Base-by-base conservation (phyloP, 1,140 invertebrate species). In the Oreohelix idahoensis region DNA sequence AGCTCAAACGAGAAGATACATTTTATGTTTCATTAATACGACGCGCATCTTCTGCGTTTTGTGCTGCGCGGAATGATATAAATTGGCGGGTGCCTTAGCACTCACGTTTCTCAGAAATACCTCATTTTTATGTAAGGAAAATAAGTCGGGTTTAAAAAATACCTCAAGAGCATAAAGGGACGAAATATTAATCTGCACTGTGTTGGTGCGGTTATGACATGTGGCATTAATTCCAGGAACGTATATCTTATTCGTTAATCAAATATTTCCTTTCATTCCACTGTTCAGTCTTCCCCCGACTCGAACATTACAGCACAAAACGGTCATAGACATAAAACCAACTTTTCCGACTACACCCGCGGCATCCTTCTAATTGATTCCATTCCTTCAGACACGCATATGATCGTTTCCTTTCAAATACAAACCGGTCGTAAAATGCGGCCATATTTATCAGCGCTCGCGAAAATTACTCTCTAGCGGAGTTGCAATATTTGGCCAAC, bases 21-120 rank as follows among this genome's bases (percentile, higher is more conserved):
- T 42, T 74, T 74, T n/a, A 10, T 74, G 71, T 74, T 74, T 45
- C 71, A 38, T 74, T 38, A 74, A 74, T 42, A 39, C 71, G 39
- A 1, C 71, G 2, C 38, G 36, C 11, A 45, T 45, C 71, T 23
- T 15, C 71, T 8, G 1, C 38, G 17, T n/a, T 45, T 39, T 74
- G 15, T 26, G 51, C 51, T 58, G 51, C 23, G 23, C n/a, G 51
- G 23, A 17, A 2, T 26, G 8, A 58, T 2, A 36, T 11, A 45
- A 23, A 58, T 20, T 5, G 23, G 51, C 10, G 26, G 20, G 1
- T 2, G 15, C 23, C 51, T 4, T 4, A 2, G 51, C 23, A 58
- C 20, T 58, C 51, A 58, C 26, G 20, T 58, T 26, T 20, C 26
- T 26, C 51, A 58, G 51, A 26, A 58, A 20, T 23, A 17, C 23